Evolutionary conservation across 2,888 invertebrate species (phyloP).

Genomic region (Drosophila acutilabella): DNA sequence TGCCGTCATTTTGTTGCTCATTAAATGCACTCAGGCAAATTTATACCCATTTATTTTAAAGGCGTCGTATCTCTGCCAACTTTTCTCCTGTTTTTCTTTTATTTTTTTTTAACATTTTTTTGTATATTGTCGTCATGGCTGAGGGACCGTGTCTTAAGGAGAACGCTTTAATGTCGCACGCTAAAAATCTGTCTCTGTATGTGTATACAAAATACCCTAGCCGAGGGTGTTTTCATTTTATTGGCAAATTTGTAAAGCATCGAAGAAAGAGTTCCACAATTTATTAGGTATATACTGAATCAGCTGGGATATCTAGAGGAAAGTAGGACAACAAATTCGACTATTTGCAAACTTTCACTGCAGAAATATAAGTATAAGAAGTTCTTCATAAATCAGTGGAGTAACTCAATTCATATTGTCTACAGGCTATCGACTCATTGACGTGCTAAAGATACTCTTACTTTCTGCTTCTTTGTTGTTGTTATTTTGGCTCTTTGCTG

Average conservation of each 20-base stretch:
- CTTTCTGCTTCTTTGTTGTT: neutral
- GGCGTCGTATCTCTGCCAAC: constrained; percentile 25
- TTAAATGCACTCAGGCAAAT: constrained; percentile 66
- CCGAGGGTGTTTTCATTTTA: no score
- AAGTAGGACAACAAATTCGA: no score
- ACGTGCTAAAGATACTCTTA: no score
- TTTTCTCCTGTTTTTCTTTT: neutral
- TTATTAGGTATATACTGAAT: no score
- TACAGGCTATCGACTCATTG: no score
- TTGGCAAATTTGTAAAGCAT: no score
- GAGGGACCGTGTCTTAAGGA: neutral
- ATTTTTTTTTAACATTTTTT: neutral
- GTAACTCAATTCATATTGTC: no score
- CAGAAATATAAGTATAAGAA: no score
- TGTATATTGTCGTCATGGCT: constrained; percentile 1
- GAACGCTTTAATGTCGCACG: constrained; percentile 28
- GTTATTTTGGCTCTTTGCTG: neutral
- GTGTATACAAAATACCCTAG: neutral
- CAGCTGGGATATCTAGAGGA: no score
- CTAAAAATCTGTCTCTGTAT: constrained; percentile 26
- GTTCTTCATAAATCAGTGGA: no score
- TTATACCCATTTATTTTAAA: constrained; percentile 59
- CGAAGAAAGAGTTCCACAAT: no score
- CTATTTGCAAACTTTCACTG: no score
- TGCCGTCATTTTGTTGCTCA: constrained; percentile 57